Evolutionary conservation across 2,888 invertebrate species (phyloP).

Genomic region (Pinctada fucata): DNA sequence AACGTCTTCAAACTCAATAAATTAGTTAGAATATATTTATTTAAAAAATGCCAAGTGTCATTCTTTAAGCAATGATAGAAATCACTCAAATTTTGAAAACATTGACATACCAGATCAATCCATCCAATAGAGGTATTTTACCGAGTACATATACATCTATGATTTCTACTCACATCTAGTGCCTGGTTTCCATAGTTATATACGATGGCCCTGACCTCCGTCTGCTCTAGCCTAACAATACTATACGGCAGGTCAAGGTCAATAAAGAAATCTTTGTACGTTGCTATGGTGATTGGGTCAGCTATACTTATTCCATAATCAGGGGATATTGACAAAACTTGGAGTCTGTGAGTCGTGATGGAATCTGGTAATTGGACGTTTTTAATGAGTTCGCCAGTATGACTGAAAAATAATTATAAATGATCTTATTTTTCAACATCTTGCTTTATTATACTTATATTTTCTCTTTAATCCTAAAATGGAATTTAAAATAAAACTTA

Average conservation of each 20-base stretch:
- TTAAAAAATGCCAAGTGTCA: too few species aligned
- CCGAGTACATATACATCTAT: too few species aligned
- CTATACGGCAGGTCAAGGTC: slow-evolving; percentile 59
- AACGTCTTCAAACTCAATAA: too few species aligned
- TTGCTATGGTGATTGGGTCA: slow-evolving; percentile 44
- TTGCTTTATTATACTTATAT: too few species aligned
- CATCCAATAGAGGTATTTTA: too few species aligned
- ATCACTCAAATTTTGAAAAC: too few species aligned
- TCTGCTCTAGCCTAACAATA: slow-evolving; percentile 58
- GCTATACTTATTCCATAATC: slow-evolving; percentile 53
- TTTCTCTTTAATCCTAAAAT: too few species aligned
- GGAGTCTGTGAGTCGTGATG: slow-evolving; percentile 56
- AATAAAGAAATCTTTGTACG: slow-evolving; percentile 57
- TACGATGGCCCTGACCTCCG: slow-evolving; percentile 57
- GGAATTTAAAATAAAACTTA: too few species aligned
- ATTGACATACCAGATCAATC: too few species aligned
- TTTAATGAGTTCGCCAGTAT: slow-evolving; percentile 20
- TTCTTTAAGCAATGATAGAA: too few species aligned
- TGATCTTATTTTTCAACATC: not conserved
- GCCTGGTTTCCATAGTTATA: slow-evolving; percentile 52
- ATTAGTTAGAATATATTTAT: too few species aligned
- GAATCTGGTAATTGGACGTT: slow-evolving; percentile 54
- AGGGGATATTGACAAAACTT: slow-evolving; percentile 53
- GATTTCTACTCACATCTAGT: slow-evolving; percentile 38
- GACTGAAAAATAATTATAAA: slow-evolving; percentile 15